Percentiles rank a stretch among this genome's conserved stretches.
phyloP scores from a whole-genome alignment of 1,140 invertebrate genomes.

The Euwallacea fornicatus region DNA sequence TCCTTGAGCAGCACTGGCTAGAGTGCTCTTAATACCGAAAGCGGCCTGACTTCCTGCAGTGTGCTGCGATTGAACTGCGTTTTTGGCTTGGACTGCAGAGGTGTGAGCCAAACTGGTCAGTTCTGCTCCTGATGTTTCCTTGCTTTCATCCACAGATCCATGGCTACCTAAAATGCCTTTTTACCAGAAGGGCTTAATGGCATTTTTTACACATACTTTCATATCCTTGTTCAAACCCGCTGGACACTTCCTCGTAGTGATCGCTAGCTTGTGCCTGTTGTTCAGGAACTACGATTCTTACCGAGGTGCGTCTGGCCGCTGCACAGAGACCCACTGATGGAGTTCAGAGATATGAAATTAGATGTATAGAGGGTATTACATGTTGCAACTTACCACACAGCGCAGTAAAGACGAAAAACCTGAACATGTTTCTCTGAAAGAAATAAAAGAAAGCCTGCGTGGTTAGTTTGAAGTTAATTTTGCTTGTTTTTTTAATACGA shows the following conservation, averaged over 20 bases:
- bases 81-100: slow-evolving; percentile 44
- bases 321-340: slow-evolving; percentile 19
- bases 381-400: slow-evolving; percentile 29
- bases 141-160: slow-evolving; percentile 22
- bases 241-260: slow-evolving; percentile 24
- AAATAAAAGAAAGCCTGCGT: background rate
- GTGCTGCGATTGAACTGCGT: slow-evolving; percentile 42
- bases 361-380: background rate
- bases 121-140: slow-evolving; percentile 40
- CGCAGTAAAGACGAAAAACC: slow-evolving; percentile 37
- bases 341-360: slow-evolving; percentile 6
- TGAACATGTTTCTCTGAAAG: slow-evolving; percentile 36
- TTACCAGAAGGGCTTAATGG: background rate
- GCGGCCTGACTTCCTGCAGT: slow-evolving; percentile 46
- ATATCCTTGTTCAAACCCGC: slow-evolving; percentile 26
- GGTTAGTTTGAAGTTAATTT: too few relatives aligned
- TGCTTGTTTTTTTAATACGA: too few relatives aligned
- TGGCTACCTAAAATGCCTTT: background rate
- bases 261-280: slow-evolving; percentile 21
- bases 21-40: slow-evolving; percentile 42
- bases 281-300: slow-evolving; percentile 36
- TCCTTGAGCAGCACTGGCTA: slow-evolving; percentile 42
- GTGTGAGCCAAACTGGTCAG: slow-evolving; percentile 43
- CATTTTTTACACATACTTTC: slow-evolving; percentile 8
- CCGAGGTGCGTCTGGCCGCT: slow-evolving; percentile 15